Percentiles rank a stretch among this genome's conserved stretches.
Evolutionary conservation across 1,140 invertebrate genomes (phyloP).

Genomic region (Nilaparvata lugens): DNA sequence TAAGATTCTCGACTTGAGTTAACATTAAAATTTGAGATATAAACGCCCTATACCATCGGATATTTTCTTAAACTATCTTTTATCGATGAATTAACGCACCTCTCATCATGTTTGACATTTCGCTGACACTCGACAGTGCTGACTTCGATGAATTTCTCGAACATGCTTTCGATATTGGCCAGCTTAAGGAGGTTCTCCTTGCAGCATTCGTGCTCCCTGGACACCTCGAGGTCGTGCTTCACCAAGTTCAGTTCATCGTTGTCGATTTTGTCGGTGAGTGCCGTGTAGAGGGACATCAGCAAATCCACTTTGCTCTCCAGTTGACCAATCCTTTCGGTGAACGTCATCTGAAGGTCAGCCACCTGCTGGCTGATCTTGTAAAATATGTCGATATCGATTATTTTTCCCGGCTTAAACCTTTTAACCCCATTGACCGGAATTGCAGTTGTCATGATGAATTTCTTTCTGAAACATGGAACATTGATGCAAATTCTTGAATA

Average conservation of each 20-base stretch:
- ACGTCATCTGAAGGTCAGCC: not conserved
- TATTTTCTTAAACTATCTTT: no score
- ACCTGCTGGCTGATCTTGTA: slow-evolving; percentile 2
- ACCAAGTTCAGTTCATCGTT: not conserved
- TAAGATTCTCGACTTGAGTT: no score
- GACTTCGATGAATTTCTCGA: not conserved
- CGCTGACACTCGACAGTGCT: no score
- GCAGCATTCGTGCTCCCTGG: not conserved
- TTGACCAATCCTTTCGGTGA: not conserved
- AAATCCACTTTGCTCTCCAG: slow-evolving; percentile 1
- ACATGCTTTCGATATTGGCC: not conserved
- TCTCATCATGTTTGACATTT: no score
- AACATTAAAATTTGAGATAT: no score
- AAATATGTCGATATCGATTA: not conserved
- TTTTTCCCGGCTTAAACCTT: slow-evolving; percentile 2
- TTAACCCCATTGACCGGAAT: not conserved
- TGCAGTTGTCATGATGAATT: no score
- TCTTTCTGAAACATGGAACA: no score
- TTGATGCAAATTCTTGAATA: no score
- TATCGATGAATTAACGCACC: no score
- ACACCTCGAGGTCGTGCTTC: not conserved
- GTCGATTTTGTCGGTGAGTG: not conserved
- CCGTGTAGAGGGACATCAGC: not conserved
- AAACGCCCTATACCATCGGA: no score
- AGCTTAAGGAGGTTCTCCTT: not conserved